Percentiles rank a stretch among this genome's conserved stretches.
These are phyloP conservation scores for Epicampocera succincta DNA, from an alignment of 2,888 invertebrate species.

Conservation along the genomic window DNA sequence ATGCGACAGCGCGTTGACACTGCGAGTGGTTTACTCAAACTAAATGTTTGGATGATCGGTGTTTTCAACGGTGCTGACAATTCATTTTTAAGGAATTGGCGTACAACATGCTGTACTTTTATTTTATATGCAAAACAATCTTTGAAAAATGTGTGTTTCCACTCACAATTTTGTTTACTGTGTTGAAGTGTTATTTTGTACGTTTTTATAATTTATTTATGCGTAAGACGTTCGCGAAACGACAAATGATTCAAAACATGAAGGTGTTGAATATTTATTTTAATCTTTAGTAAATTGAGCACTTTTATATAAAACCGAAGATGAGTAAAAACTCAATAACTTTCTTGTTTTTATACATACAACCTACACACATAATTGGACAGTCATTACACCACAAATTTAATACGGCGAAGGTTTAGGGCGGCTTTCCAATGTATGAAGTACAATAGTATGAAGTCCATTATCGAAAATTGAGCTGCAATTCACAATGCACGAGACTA, in stretches of 20 bases:
- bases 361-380: too few relatives aligned
- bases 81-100: slow-evolving; percentile 48
- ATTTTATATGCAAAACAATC: not conserved
- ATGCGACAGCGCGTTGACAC: slow-evolving; percentile 67
- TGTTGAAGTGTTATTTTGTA: not conserved
- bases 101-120: slow-evolving; percentile 26
- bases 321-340: slow-evolving; percentile 3
- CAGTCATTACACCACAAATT: too few relatives aligned
- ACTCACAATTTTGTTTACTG: slow-evolving; percentile 9
- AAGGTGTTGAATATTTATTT: slow-evolving; percentile 50
- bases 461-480: too few relatives aligned
- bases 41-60: slow-evolving; percentile 47
- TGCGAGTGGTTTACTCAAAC: slow-evolving; percentile 49
- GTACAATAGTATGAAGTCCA: too few relatives aligned
- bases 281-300: slow-evolving; percentile 18
- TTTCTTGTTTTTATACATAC: not conserved
- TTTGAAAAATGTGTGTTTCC: not conserved
- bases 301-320: not conserved
- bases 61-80: slow-evolving; percentile 38
- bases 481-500: too few relatives aligned
- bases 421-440: too few relatives aligned
- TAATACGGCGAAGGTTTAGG: too few relatives aligned
- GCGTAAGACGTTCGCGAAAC: slow-evolving; percentile 66
- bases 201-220: slow-evolving; percentile 63
- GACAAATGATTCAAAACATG: slow-evolving; percentile 54